Evolutionary conservation across 2,888 invertebrate genomes (phyloP), one percentile per base, ranked within the genome.

Genomic region (Microchrysa polita): DNA sequence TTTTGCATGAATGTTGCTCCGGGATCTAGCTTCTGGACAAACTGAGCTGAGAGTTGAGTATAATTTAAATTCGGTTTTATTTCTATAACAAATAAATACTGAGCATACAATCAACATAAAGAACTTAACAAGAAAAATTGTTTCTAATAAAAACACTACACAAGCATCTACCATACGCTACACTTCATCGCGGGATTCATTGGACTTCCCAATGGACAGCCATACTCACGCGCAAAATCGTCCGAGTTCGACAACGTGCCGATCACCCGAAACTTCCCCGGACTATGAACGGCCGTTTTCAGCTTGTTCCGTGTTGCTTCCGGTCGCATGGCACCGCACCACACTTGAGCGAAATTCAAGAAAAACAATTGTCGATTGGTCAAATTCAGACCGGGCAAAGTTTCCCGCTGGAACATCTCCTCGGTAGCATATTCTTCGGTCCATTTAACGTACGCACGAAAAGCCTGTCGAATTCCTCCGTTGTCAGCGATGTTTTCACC

Each of bases 401-500:
- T 87, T 81, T 93, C 92, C 74, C 85, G 85, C 22, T 74, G 23
- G 23, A 75, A 55, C 0, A 84, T 86, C 14, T 76, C 74, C 1
- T 84, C 85, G 1, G 88, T 84, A 0, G 90, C 90, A 80, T 93
- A 88, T 14, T 86, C 83, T 53, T 84, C 82, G 12, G 93, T 85
- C 93, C 94, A 95, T 77, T 90, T 89, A 77, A 91, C 87, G 83
- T 95, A 96, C 1, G 96, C 95, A 81, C 92, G 87, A 78, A 93
- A 97, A 0, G 97, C 93, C 83, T 97, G 95, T 80, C 97, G 95
- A 71, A 98, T 89, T 0, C 97, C 97, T 0, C 97, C 97, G 81
- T 97, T 97, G 82, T 98, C 98, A 0, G 97, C 97, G 80, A 98
- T 97, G 81, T 98, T 97, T 85, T 97, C 97, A 63, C 84, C 89